Base-by-base conservation (phyloP, 2,113 vertebrate species). In the Eupsittula cactorum region DNA sequence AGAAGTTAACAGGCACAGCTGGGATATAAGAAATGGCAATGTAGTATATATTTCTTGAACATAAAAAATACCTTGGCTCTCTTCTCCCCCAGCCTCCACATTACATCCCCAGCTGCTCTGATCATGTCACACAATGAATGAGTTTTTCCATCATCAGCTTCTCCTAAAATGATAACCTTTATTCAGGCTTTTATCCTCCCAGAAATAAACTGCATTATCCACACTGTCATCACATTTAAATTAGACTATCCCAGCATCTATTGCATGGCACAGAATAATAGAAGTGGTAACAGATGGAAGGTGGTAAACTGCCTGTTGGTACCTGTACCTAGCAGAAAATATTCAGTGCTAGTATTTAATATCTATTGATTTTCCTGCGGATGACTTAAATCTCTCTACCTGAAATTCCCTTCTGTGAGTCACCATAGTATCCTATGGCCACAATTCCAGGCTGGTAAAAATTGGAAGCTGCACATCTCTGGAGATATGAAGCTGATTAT, bases 1-100 rank as follows among this genome's bases (percentile, higher is more conserved):
- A 97, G 86, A 97, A 93, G 78, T 91, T 96, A 95, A 94, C 77
- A 95, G 91, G 81, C 94, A 84, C 95, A 96, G 94, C 92, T 97
- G 95, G 95, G 93, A 90, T 92, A 82, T 90, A 92, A 96, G 96
- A 95, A 95, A 80, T 75, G 87, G 83, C 74, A 81, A 24, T 78
- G 82, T 88, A 94, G 79, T 94, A 85, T 95, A 90, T 86, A 92
- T 91, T 97, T 93, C 95, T 96, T 91, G 86, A 88, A 93, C 88
- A 88, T 44, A 96, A 70, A 93, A 95, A 94, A 95, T 96, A 94
- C 93, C 93, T 96, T 94, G 88, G 52, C 92, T 96, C 69, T 73
- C 76, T 68, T 95, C 83, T 88, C 82, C 78, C 81, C 65, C 60
- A 42, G n/a, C 52, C 95, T 81, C 90, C 50, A 37, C 86, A 90